Conservation (phyloP, 2,797 vertebrate species). For the Orestias chungarensis region DNA sequence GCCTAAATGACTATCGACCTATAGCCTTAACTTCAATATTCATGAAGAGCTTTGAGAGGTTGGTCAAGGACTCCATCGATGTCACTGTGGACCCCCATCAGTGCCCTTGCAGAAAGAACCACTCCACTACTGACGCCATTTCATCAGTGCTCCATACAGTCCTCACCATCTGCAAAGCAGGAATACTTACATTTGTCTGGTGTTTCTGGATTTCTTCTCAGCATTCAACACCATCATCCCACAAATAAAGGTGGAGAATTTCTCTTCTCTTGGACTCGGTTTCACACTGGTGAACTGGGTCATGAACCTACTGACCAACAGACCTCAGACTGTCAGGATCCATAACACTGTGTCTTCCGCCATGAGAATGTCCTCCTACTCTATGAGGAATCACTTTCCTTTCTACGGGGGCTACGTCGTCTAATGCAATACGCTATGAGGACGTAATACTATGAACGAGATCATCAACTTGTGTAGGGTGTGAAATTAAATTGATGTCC, state of each 20-base stretch:
- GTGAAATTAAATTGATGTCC: too few relatives aligned
- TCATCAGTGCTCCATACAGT: not conserved
- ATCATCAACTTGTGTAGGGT: too few relatives aligned
- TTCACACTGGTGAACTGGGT: not conserved
- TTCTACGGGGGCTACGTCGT: too few relatives aligned
- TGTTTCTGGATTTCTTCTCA: not conserved
- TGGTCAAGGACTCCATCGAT: not conserved
- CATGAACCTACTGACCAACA: slow-evolving; percentile 4
- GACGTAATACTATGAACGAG: too few relatives aligned
- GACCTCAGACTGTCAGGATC: too few relatives aligned
- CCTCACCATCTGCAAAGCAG: not conserved
- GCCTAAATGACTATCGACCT: not conserved
- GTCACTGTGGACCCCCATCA: not conserved
- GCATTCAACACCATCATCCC: not conserved
- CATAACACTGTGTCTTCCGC: too few relatives aligned
- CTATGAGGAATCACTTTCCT: too few relatives aligned
- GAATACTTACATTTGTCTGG: not conserved
- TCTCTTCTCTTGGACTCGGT: not conserved
- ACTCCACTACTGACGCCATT: not conserved
- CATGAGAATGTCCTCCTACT: too few relatives aligned
- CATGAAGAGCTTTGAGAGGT: not conserved
- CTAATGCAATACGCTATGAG: too few relatives aligned
- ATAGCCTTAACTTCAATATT: not conserved
- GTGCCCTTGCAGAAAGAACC: not conserved
- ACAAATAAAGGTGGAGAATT: not conserved